Base-by-base conservation (phyloP, 2,113 vertebrate species). In the Quiscalus mexicanus region DNA sequence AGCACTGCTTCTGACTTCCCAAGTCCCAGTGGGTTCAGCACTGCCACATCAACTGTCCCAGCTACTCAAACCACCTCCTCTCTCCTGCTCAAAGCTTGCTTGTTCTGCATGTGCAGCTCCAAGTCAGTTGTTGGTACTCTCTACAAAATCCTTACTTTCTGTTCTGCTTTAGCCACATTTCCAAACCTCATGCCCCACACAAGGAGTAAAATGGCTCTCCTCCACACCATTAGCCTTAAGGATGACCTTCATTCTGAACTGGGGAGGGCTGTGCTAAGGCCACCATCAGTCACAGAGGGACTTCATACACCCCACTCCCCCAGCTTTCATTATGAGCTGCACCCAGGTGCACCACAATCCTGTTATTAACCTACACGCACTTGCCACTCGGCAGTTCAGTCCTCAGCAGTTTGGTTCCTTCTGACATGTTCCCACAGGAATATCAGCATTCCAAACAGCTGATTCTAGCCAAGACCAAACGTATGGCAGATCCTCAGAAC, bases 361-460 rank as follows among this genome's bases (percentile, higher is more conserved):
- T 58, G 14, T 62, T 64, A 62, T 39, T 75, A 78, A 89, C 23
- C 23, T 31, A 15, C 25, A 6, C 0, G 3, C 62, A 56, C n/a
- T 67, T 39, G 35, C 21, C 41, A 52, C 69, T 73, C 50, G 47
- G 56, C 55, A 73, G 39, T 11, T 52, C 8, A 15, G 22, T 13
- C 23, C 70, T 76, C 22, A 7, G 44, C 58, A 68, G 37, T 37
- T 37, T 15, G 21, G 50, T 6, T 63, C 76, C 39, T 63, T 52
- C 37, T 2, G 2, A 73, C 6, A 33, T 0, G 7, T 5, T 25
- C 2, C 62, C 81, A 68, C 41, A 47, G 0, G 2, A 83, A 33
- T 35, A 69, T 14, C 42, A 63, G 50, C n/a, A 31, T 7, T 60
- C 25, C 4, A 1, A 83, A 80, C 0, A 0, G 35, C 55, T 55